These are phyloP conservation scores for Caretta caretta DNA, from an alignment of 2,113 vertebrate species.

Conservation along the genomic window DNA sequence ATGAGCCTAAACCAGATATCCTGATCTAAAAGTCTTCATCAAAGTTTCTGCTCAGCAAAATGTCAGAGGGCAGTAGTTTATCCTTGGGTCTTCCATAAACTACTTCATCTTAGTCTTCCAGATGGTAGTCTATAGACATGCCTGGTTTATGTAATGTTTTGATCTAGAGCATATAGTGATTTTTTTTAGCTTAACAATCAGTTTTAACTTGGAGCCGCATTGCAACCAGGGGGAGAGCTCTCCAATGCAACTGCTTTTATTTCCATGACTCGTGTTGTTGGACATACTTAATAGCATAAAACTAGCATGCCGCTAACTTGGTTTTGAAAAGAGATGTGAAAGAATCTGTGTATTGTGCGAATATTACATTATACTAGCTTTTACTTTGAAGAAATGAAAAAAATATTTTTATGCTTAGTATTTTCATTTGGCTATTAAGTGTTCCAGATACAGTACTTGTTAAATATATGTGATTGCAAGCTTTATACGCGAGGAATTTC, in stretches of 20 bases:
- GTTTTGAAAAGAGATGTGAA: slow-evolving; percentile 65
- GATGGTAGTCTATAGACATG: slow-evolving; percentile 1
- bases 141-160: slow-evolving; percentile 50
- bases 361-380: slow-evolving; percentile 28
- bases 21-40: not conserved
- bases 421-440: slow-evolving; percentile 58
- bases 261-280: slow-evolving; percentile 44
- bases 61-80: not conserved
- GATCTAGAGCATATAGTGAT: slow-evolving; percentile 42
- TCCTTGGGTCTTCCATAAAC: not conserved
- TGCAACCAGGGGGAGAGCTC: slow-evolving; percentile 24
- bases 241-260: slow-evolving; percentile 46
- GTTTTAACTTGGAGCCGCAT: slow-evolving; percentile 44
- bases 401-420: slow-evolving; percentile 49
- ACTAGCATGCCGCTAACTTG: slow-evolving; percentile 56
- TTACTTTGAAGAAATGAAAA: slow-evolving; percentile 59
- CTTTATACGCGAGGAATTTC: slow-evolving; percentile 32
- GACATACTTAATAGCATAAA: slow-evolving; percentile 65
- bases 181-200: not conserved
- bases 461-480: slow-evolving; percentile 38
- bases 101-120: slow-evolving; percentile 27
- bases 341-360: slow-evolving; percentile 33
- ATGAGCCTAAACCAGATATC: not conserved
- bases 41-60: not conserved
- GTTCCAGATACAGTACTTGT: slow-evolving; percentile 45